These are phyloP conservation scores for Physocephala rufipes DNA, from an alignment of 2,888 invertebrate genomes.

Conservation along the genomic window DNA sequence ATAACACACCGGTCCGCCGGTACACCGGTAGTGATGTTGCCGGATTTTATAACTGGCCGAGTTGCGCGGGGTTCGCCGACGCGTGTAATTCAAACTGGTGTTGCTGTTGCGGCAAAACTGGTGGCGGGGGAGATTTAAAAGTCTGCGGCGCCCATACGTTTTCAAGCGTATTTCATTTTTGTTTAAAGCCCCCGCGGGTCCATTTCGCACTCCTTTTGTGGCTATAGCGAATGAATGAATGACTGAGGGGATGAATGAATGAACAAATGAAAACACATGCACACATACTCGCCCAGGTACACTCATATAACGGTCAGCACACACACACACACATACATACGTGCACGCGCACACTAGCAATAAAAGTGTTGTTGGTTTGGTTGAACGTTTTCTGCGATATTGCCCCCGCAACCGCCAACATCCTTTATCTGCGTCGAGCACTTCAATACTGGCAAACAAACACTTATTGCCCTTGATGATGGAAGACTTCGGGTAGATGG, in stretches of 20 bases:
- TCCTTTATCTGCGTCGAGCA: conserved; percentile 32
- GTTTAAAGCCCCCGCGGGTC: conserved; percentile 67
- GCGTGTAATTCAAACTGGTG: conserved; percentile 23
- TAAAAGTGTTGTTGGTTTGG: not conserved
- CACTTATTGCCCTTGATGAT: not conserved
- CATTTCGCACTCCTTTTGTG: conserved; percentile 67
- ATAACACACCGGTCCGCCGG: too few species aligned
- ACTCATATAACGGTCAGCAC: too few species aligned
- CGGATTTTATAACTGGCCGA: conserved; percentile 21
- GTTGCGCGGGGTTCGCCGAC: too few species aligned
- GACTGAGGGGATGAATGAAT: too few species aligned
- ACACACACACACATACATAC: conserved; percentile 24
- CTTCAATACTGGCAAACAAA: conserved; percentile 14
- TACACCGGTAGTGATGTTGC: conserved; percentile 11
- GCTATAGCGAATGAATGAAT: conserved; percentile 28
- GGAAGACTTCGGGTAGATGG: not conserved
- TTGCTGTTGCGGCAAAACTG: conserved; percentile 40
- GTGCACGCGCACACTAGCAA: not conserved
- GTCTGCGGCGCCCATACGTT: conserved; percentile 67
- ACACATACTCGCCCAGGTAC: conserved; percentile 27
- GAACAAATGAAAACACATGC: conserved; percentile 2
- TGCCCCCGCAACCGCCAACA: not conserved
- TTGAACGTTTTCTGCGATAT: conserved; percentile 14
- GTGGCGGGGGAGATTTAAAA: too few species aligned
- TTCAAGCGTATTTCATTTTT: conserved; percentile 67